Percentiles rank a stretch among this genome's conserved stretches.
These are phyloP conservation scores for Coracopsis vasa DNA, from an alignment of 2,113 vertebrate species.

Conservation along the genomic window DNA sequence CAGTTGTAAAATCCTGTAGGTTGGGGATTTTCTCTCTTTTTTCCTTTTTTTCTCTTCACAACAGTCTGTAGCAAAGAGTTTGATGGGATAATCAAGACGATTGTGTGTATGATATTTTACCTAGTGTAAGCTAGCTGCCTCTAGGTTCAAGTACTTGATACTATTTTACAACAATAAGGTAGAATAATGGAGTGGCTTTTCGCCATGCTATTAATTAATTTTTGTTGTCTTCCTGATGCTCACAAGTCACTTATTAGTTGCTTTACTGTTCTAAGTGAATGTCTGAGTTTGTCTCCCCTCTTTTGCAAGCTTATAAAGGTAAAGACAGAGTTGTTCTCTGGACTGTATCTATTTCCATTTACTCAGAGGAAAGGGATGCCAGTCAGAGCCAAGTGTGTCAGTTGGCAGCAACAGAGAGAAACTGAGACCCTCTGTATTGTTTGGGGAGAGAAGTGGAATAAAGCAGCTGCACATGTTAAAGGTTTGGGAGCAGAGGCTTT, in stretches of 20 bases:
- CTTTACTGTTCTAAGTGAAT: not conserved
- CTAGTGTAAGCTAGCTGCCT: not conserved
- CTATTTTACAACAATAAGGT: not conserved
- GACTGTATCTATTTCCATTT: not conserved
- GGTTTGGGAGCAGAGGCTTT: not conserved
- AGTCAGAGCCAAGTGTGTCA: not conserved
- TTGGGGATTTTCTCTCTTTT: not conserved
- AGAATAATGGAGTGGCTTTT: not conserved
- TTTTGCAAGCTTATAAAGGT: not conserved
- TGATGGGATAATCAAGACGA: not conserved
- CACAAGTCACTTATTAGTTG: not conserved
- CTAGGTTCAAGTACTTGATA: not conserved
- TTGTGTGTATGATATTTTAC: not conserved
- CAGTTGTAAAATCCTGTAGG: not conserved
- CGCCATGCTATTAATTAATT: not conserved
- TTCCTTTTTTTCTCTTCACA: fast-evolving
- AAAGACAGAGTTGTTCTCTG: not conserved
- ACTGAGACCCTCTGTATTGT: fast-evolving
- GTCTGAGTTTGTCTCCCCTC: not conserved
- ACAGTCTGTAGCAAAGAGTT: not conserved
- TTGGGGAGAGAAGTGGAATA: not conserved
- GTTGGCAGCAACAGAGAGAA: not conserved
- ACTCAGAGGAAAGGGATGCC: not conserved
- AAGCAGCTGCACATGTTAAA: not conserved
- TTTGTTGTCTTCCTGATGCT: not conserved